Percentiles rank a stretch among this genome's conserved stretches.
phyloP scores from a whole-genome alignment of 2,888 invertebrate species.

The Sminthurides aquaticus region DNA sequence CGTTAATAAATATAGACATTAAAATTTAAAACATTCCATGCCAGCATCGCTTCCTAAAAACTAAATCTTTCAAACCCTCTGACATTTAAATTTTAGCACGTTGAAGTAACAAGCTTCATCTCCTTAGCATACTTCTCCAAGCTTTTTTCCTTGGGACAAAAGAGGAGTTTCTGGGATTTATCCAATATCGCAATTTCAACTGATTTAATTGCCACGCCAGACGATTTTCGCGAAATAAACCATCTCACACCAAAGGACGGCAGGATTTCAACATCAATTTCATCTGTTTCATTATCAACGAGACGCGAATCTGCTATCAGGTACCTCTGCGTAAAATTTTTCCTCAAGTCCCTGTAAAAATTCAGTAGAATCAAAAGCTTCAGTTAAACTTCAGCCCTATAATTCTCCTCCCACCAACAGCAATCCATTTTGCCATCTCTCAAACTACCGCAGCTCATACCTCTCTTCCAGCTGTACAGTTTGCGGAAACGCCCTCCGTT shows the following conservation, averaged over 20 bases:
- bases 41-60: too few relatives aligned
- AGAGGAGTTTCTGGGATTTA: background rate
- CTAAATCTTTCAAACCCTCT: background rate
- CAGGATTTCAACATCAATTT: background rate
- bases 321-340: background rate
- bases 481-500: slow-evolving; percentile 4
- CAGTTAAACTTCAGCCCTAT: too few relatives aligned
- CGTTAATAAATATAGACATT: too few relatives aligned
- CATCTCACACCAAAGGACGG: background rate
- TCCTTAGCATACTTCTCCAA: background rate
- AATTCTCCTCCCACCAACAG: too few relatives aligned
- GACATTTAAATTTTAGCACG: background rate
- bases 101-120: background rate
- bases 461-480: background rate
- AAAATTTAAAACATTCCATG: too few relatives aligned
- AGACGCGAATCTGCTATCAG: background rate
- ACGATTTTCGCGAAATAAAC: background rate
- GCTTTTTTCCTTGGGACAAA: background rate
- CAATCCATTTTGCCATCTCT: background rate
- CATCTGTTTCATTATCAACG: background rate
- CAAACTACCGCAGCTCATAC: background rate
- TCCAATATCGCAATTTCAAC: background rate
- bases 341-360: background rate
- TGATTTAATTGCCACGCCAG: background rate
- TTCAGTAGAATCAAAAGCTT: too few relatives aligned